A percentile compares a stretch with the other conserved stretches of the same genome.
Evolutionary conservation across 2,113 vertebrate genomes (phyloP).

Genomic region (Ceyx cyanopectus): DNA sequence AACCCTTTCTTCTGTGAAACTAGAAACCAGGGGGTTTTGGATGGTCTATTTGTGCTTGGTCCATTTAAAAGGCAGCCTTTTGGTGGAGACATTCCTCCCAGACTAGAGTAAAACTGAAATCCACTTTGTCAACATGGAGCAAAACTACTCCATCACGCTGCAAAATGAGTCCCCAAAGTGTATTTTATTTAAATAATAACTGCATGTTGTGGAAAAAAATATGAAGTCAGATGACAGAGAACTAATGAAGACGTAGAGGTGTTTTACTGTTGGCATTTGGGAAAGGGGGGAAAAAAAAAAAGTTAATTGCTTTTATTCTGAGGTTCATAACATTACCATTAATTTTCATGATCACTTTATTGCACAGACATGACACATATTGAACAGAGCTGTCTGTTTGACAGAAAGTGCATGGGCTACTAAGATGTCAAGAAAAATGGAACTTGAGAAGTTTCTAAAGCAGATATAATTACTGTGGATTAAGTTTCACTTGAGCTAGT

Average conservation of each 20-base stretch:
- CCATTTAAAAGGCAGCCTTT: not conserved
- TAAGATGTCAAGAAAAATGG: not conserved
- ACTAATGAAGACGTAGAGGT: slow-evolving; percentile 31
- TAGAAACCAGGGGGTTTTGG: not conserved
- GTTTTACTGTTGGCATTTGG: slow-evolving; percentile 17
- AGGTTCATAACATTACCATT: not conserved
- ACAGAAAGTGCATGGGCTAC: slow-evolving; percentile 15
- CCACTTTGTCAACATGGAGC: not conserved
- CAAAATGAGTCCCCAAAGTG: not conserved
- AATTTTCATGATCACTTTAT: slow-evolving; percentile 30
- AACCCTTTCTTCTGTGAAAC: not conserved
- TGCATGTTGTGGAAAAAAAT: not conserved
- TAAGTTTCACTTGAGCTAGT: not conserved
- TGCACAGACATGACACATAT: not conserved
- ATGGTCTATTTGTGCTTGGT: not conserved
- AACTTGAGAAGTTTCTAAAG: not conserved
- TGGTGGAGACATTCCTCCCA: not conserved
- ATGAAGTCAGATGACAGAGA: not conserved
- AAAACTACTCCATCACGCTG: not conserved
- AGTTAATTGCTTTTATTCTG: slow-evolving; percentile 53
- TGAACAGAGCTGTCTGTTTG: slow-evolving; percentile 8
- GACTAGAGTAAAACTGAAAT: not conserved
- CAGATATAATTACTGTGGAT: not conserved
- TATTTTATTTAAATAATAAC: slow-evolving; percentile 7
- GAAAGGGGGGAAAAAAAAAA: not conserved